phyloP scores from a whole-genome alignment of 2,888 invertebrate species.

The Disparrhopalites patrizii region DNA sequence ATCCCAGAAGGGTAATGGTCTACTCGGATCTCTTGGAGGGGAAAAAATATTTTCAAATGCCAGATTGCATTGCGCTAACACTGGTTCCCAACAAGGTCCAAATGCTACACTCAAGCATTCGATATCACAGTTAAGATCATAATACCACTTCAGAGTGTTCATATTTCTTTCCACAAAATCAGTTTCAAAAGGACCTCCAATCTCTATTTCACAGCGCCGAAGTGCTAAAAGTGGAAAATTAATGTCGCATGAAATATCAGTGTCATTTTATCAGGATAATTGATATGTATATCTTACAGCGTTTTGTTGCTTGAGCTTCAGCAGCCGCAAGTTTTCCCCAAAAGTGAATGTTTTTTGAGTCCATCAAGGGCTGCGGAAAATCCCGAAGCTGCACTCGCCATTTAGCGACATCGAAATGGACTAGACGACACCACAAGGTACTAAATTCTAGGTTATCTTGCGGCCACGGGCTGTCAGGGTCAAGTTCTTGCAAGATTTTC shows the following conservation, averaged over 20 bases:
- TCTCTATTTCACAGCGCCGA: slow-evolving; percentile 70
- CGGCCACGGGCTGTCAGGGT: slow-evolving; percentile 86
- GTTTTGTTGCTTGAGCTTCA: slow-evolving; percentile 72
- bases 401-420: slow-evolving; percentile 73
- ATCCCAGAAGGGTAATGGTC: slow-evolving; percentile 95
- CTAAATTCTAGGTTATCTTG: slow-evolving; percentile 67
- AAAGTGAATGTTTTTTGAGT: slow-evolving; percentile 74
- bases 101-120: slow-evolving; percentile 87
- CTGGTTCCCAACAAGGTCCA: slow-evolving; percentile 99
- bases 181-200: slow-evolving; percentile 80
- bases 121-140: slow-evolving; percentile 93
- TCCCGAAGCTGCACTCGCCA: slow-evolving; percentile 89
- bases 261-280: not conserved
- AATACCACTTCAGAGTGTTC: slow-evolving; percentile 94
- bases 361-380: slow-evolving; percentile 89
- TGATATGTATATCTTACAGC: slow-evolving; percentile 53
- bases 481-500: slow-evolving; percentile 71
- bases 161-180: slow-evolving; percentile 82
- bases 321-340: slow-evolving; percentile 90
- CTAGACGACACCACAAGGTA: slow-evolving; percentile 87
- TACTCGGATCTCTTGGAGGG: slow-evolving; percentile 87
- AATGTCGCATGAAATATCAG: not conserved
- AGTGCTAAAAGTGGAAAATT: slow-evolving; percentile 58
- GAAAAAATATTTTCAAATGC: slow-evolving; percentile 83
- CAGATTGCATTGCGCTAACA: slow-evolving; percentile 82